Percentiles rank a stretch among this genome's conserved stretches.
Conservation (phyloP, 1,140 invertebrate species). For the Orius laevigatus region DNA sequence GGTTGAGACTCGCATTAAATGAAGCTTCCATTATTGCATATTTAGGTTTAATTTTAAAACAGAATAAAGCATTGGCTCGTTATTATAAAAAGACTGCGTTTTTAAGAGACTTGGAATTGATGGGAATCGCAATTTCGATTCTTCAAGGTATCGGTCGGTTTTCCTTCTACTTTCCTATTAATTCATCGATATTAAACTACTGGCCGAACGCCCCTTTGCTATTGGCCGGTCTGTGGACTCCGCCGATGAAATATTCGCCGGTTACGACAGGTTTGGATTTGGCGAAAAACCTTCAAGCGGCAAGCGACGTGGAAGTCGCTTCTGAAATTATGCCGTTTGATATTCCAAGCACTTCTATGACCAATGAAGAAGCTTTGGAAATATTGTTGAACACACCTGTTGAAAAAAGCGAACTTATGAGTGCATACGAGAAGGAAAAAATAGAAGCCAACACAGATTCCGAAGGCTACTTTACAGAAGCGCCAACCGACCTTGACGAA, state of each 20-base stretch:
- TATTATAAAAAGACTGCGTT: slow-evolving; percentile 67
- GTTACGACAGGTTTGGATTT: slow-evolving; percentile 38
- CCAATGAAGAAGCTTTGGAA: slow-evolving; percentile 45
- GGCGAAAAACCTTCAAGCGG: slow-evolving; percentile 42
- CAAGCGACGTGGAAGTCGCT: slow-evolving; percentile 21
- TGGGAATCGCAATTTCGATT: slow-evolving; percentile 57
- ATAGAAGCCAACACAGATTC: slow-evolving; percentile 24
- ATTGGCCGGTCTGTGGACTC: slow-evolving; percentile 68
- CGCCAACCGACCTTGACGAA: not conserved
- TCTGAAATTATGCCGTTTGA: slow-evolving; percentile 29
- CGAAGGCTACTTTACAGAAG: not conserved
- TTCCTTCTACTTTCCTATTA: slow-evolving; percentile 64
- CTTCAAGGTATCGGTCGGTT: slow-evolving; percentile 61
- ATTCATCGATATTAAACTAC: slow-evolving; percentile 74
- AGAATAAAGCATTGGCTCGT: slow-evolving; percentile 50
- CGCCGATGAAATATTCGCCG: slow-evolving; percentile 51
- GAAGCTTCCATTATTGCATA: slow-evolving; percentile 77
- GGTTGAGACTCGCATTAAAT: slow-evolving; percentile 76
- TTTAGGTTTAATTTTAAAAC: slow-evolving; percentile 53
- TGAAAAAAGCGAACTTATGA: slow-evolving; percentile 18
- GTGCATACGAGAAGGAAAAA: slow-evolving; percentile 16
- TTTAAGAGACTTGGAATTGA: slow-evolving; percentile 56
- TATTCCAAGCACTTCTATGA: slow-evolving; percentile 24
- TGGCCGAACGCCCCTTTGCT: slow-evolving; percentile 75
- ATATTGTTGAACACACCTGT: slow-evolving; percentile 32